Conservation (phyloP, 1,140 invertebrate species). For the Neodiprion lecontei region DNA sequence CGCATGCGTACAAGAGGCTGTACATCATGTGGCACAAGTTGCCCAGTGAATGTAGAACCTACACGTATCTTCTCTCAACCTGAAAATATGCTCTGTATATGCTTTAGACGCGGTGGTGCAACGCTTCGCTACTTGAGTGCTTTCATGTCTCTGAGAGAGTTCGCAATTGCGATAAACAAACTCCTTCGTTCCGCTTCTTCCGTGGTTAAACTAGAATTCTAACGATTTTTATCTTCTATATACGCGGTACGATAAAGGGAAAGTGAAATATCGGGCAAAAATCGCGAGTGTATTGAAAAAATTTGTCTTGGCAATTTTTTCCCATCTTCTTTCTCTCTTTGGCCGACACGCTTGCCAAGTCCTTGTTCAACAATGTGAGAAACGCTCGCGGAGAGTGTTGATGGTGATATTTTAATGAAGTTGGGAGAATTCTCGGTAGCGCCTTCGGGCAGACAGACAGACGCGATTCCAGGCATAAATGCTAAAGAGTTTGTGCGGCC, state of each 20-base stretch:
- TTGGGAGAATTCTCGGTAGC: conserved; percentile 45
- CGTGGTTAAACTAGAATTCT: conserved; percentile 24
- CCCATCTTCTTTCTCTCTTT: conserved; percentile 12
- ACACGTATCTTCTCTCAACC: neutral
- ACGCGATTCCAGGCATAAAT: conserved; percentile 42
- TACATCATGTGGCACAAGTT: neutral
- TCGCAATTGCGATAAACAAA: neutral
- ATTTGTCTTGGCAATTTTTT: too few relatives aligned
- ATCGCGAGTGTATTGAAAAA: too few relatives aligned
- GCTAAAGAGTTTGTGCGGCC: conserved; percentile 23
- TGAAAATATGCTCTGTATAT: neutral
- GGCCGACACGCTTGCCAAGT: neutral
- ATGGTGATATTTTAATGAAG: conserved; percentile 49
- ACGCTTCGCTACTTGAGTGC: neutral
- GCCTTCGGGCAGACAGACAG: conserved; percentile 19
- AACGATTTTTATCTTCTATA: too few relatives aligned
- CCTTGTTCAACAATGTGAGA: conserved; percentile 11
- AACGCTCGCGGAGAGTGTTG: conserved; percentile 10
- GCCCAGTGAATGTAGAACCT: neutral
- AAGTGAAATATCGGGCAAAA: too few relatives aligned
- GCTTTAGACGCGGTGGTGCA: neutral
- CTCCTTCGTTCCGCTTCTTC: neutral
- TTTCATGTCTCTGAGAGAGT: neutral
- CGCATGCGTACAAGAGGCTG: neutral
- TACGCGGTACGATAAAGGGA: too few relatives aligned